phyloP scores from a whole-genome alignment of 2,888 invertebrate genomes.

The Ommatoiulus sabulosus region DNA sequence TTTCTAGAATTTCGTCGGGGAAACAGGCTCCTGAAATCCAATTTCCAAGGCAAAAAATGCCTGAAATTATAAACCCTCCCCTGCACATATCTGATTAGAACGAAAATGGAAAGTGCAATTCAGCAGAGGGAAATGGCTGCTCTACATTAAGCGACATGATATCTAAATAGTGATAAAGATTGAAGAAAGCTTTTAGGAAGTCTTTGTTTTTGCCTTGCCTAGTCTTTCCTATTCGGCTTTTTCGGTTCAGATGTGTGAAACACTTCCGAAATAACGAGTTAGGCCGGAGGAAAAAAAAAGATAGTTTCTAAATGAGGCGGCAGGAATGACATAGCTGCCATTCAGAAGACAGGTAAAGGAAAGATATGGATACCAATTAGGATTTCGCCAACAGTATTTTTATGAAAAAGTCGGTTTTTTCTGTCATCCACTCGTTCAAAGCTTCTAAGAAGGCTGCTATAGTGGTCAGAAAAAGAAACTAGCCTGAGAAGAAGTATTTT shows the following conservation, averaged over 20 bases:
- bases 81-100: constrained; percentile 30
- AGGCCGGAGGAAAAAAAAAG: neutral
- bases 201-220: neutral
- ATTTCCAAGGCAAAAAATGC: constrained; percentile 35
- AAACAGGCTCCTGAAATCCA: constrained; percentile 13
- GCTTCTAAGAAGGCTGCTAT: neutral
- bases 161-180: constrained; percentile 52
- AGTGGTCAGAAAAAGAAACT: neutral
- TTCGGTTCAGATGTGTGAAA: neutral
- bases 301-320: constrained; percentile 15
- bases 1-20: neutral
- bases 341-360: constrained; percentile 38
- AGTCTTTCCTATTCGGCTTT: neutral
- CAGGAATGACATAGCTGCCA: constrained; percentile 16
- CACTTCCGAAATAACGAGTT: constrained; percentile 12
- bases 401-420: neutral
- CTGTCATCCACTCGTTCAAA: neutral
- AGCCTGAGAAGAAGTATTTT: neutral
- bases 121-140: constrained; percentile 31
- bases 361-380: constrained; percentile 35
- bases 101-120: constrained; percentile 36
- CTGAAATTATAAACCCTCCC: constrained; percentile 24
- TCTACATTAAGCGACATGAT: constrained; percentile 40
- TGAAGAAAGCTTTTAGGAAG: constrained; percentile 55
- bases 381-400: neutral